These are phyloP conservation scores for Drosophila oshimai DNA, from an alignment of 1,140 invertebrate species.

Conservation along the genomic window DNA sequence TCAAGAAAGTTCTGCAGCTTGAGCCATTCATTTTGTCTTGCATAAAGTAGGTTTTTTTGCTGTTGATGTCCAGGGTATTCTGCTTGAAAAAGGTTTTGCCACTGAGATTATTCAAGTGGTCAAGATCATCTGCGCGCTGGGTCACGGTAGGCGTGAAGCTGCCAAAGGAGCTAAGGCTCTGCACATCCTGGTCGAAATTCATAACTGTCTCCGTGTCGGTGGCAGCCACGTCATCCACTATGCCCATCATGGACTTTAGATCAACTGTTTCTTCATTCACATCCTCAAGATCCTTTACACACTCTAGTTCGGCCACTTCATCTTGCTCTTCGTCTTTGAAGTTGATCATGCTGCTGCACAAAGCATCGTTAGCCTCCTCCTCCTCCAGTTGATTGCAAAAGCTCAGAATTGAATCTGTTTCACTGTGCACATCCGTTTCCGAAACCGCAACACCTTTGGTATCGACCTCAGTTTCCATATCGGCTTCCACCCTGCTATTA, in stretches of 20 bases:
- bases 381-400: conserved; percentile 27
- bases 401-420: conserved; percentile 2
- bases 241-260: too few species aligned
- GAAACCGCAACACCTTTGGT: neutral
- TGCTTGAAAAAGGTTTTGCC: conserved; percentile 1
- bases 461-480: neutral
- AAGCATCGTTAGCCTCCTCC: conserved; percentile 15
- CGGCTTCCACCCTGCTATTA: neutral
- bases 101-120: conserved; percentile 22
- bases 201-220: conserved; percentile 26
- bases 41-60: neutral
- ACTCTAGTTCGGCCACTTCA: neutral
- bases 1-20: neutral
- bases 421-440: neutral
- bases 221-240: neutral
- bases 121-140: neutral
- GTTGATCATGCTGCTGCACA: neutral
- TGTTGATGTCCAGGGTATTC: neutral
- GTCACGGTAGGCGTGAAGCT: neutral
- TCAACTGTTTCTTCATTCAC: neutral
- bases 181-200: neutral
- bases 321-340: neutral
- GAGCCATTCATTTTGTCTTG: neutral
- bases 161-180: conserved; percentile 21
- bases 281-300: conserved; percentile 1